These are phyloP conservation scores for Drosophila subpulchrella DNA, from an alignment of 1,140 invertebrate species.

Conservation along the genomic window DNA sequence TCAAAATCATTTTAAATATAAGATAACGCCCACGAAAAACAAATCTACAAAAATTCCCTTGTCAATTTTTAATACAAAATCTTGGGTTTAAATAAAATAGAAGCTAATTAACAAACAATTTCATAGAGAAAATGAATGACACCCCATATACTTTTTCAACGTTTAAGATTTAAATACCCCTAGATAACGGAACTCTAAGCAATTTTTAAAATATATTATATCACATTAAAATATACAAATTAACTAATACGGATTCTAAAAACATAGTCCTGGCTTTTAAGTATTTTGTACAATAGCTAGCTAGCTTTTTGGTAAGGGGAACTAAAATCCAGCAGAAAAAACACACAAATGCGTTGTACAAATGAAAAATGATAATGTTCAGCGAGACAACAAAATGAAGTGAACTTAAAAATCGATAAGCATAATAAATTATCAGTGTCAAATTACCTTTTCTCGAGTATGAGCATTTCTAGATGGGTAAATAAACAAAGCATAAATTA, in stretches of 20 bases:
- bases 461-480: slow-evolving; percentile 29
- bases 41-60: too few species aligned
- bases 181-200: neutral
- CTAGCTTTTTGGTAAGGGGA: neutral
- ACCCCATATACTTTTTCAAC: too few species aligned
- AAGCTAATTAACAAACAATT: neutral
- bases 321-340: neutral
- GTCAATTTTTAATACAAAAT: neutral
- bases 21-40: neutral
- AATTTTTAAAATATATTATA: neutral
- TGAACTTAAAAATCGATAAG: slow-evolving; percentile 12
- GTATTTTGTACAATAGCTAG: neutral
- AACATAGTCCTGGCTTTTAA: neutral
- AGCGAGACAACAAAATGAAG: slow-evolving; percentile 1
- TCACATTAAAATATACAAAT: neutral
- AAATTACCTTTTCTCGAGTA: slow-evolving; percentile 26
- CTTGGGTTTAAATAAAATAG: neutral
- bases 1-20: neutral
- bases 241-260: neutral
- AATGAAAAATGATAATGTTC: neutral
- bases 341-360: neutral
- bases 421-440: slow-evolving; percentile 1
- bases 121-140: too few species aligned
- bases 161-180: too few species aligned
- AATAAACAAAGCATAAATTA: slow-evolving; percentile 20